A percentile compares a stretch with the other conserved stretches of the same genome.
These are phyloP conservation scores for Tenebrosternarchus preto DNA, from an alignment of 2,113 vertebrate genomes.

Conservation along the genomic window DNA sequence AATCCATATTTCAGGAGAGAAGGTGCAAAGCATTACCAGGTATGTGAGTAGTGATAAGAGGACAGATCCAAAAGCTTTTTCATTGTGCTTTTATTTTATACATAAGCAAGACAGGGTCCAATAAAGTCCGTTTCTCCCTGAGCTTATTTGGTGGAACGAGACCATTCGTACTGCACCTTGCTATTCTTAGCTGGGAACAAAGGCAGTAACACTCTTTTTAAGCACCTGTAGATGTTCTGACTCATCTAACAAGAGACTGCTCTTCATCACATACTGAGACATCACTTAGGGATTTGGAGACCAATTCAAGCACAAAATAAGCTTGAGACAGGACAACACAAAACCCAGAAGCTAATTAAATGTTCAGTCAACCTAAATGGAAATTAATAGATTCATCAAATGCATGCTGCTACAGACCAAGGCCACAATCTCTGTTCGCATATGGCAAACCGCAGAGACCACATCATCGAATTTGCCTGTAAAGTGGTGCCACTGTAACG, in stretches of 20 bases:
- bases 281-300: not conserved
- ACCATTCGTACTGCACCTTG: slow-evolving; percentile 50
- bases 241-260: not conserved
- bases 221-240: slow-evolving; percentile 42
- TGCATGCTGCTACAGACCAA: not conserved
- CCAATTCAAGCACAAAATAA: not conserved
- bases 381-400: slow-evolving; percentile 7
- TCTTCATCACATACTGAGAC: slow-evolving; percentile 6
- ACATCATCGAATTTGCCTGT: not conserved
- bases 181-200: slow-evolving; percentile 40
- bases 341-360: not conserved
- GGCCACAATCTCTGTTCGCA: not conserved
- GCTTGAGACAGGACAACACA: not conserved
- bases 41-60: slow-evolving; percentile 55
- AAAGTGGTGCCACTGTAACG: not conserved
- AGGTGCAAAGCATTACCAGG: slow-evolving; percentile 36
- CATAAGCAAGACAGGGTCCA: slow-evolving; percentile 45
- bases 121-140: slow-evolving; percentile 56
- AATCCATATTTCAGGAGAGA: slow-evolving; percentile 7
- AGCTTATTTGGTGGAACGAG: slow-evolving; percentile 41
- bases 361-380: not conserved
- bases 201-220: slow-evolving; percentile 53
- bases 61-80: slow-evolving; percentile 52
- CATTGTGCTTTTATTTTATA: slow-evolving; percentile 32
- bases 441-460: not conserved